Evolutionary conservation across 2,888 invertebrate species (phyloP), one percentile per base, ranked within the genome.

Genomic region (Julus scandinavius): DNA sequence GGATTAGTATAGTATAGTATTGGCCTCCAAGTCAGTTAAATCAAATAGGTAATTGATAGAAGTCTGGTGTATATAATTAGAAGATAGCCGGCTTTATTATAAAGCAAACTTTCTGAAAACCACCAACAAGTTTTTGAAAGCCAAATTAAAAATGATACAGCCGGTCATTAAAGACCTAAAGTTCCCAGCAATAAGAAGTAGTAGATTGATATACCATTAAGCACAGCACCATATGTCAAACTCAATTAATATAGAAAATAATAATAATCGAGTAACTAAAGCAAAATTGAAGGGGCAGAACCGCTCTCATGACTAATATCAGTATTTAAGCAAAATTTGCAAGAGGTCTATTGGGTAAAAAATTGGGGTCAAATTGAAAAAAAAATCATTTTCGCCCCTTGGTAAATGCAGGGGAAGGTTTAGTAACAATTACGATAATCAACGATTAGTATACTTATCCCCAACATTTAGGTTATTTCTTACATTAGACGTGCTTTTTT

Each of bases 241-340:
- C 9, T 1, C 20, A 72, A 29, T 72, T 72, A 72, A 72, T 72
- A 9, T 29, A 72, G 29, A 72, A 29, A 29, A 72, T 72, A 29
- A 63, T 63, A 63, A 63, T 63, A 63, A 63, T n/a, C 45, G 45
- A 54, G 72, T 29, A 72, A 29, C 72, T 72, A 0, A 72, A 20
- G 72, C 72, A 29, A 72, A 72, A 72, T 72, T 72, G 72, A 4
- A 72, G 72, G n/a, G 72, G 72, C 72, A 54, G 72, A 11, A 29
- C 72, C 72, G 72, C 72, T 72, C 29, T 72, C 72, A 72, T 29
- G 63, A 29, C 72, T 72, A 72, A 72, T 72, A 72, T 72, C 72
- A 72, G 72, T n/a, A 20, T 72, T 72, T 72, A 72, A 72, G 6
- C 72, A 20, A 72, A 72, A 72, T 72, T 72, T 20, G 29, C 29